Evolutionary conservation across 2,888 invertebrate species (phyloP), one percentile per base, ranked within the genome.

Genomic region (Plebejus anna): DNA sequence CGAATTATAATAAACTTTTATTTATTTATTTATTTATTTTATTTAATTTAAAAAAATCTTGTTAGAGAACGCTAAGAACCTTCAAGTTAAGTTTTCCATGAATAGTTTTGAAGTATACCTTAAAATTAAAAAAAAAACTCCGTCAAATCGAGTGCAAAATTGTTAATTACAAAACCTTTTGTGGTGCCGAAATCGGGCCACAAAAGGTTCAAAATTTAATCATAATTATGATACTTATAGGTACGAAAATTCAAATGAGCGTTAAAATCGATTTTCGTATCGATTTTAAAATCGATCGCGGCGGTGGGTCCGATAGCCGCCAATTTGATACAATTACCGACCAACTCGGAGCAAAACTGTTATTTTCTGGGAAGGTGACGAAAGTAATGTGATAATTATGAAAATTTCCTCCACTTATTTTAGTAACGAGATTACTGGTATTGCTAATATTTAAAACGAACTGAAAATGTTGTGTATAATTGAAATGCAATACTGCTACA

Each of bases 241-340:
- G 71, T 71, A 71, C 42, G 71, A 71, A 71, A 71, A n/a, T 71
- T 71, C 38, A 71, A 71, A 71, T 71, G 42, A 71, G 71, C 71
- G 71, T 42, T 71, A 71, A 71, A 71, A 71, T 71, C 71, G 71
- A 71, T 71, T 71, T 71, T 71, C 83, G 83, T 82, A 83, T 88
- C 86, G 86, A 82, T 87, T 88, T 71, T 75, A 75, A 76, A 78
- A 76, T 77, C 78, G 78, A 78, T 78, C 79, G 61, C 77, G 75
- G 80, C 78, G 80, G 80, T 79, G 77, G 80, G 80, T 79, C 79
- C 77, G 38, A 79, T 79, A 80, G 80, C 80, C 80, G 80, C 82
- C 83, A 84, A 84, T 85, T 86, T 83, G 82, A 83, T 83, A 81
- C 82, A 81, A 86, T 84, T 83, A 82, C 82, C 82, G 79, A 80